Evolutionary conservation across 2,113 vertebrate genomes (phyloP).

Genomic region (Sprattus sprattus): DNA sequence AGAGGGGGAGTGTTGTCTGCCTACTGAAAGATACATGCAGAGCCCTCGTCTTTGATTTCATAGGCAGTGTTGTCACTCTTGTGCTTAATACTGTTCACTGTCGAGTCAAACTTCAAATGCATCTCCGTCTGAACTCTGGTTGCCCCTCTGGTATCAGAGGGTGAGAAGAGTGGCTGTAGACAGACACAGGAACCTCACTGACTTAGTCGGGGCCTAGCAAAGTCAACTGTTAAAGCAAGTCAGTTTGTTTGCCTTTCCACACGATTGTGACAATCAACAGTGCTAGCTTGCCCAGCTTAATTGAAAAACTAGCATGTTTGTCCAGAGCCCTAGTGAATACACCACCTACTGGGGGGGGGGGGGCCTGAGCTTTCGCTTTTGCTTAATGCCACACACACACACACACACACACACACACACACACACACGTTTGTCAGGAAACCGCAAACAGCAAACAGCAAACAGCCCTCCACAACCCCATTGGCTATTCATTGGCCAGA

Average conservation of each 20-base stretch:
- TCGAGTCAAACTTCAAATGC: background rate
- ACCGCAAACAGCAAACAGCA: slow-evolving; percentile 25
- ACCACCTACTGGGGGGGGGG: slow-evolving; percentile 37
- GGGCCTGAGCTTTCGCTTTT: slow-evolving; percentile 38
- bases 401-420: no score
- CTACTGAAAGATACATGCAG: background rate
- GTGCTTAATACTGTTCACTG: background rate
- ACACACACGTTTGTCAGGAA: slow-evolving; percentile 36
- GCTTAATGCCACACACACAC: no score
- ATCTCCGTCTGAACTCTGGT: background rate
- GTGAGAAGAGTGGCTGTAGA: background rate
- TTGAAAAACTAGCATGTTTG: slow-evolving; percentile 56
- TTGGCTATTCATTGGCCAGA: slow-evolving; percentile 32
- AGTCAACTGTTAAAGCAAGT: slow-evolving; percentile 56
- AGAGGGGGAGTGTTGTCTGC: background rate
- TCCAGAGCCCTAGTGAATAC: slow-evolving; percentile 36
- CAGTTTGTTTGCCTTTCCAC: slow-evolving; percentile 64
- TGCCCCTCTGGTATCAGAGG: background rate
- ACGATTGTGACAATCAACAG: slow-evolving; percentile 61
- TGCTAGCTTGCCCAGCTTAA: slow-evolving; percentile 53
- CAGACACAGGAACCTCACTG: background rate
- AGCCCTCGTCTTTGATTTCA: background rate
- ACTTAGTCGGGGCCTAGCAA: background rate
- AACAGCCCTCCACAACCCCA: slow-evolving; percentile 19
- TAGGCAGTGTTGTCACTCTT: background rate